Evolutionary conservation across 37 sponge, comb jelly and placozoan species (phyloP), one percentile per base, ranked within the genome.

Genomic region (Beroe forskalii): DNA sequence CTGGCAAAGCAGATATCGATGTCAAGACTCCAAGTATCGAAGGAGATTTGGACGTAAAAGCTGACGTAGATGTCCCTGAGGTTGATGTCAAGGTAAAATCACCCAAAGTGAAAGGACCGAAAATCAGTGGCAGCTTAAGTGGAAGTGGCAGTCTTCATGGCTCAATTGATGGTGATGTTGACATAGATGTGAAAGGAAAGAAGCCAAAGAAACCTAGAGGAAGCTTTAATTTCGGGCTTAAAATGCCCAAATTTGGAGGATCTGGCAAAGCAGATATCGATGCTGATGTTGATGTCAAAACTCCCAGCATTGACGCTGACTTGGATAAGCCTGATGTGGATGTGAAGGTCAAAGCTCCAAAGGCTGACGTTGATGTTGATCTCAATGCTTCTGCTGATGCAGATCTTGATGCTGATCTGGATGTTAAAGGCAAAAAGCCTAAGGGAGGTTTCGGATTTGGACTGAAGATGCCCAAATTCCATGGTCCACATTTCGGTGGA

Each of bases 371-470:
- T n/a, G 86, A 80, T 44, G 55, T 80, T 40, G 55, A 80, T 43
- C n/a, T 80, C 1, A 48, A 41, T 80, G 19, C 14, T 0, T 6
- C 1, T 1, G 40, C 37, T 38, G 3, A 8, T 48, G 86, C 35
- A 1, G 40, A 80, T 23, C 27, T 12, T 23, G 86, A 80, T 44
- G 27, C 42, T 40, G 55, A 80, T 43, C 17, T 80, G 3, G 86
- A 41, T 80, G 37, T 33, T 2, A 35, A 69, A 36, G 72, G 72
- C 72, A 69, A 69, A 36, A 48, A 48, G 55, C 55, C 66, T n/a
- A 64, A 64, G 55, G 72, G 72, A 36, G 72, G 72, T 20, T 69
- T 69, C 32, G 72, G 72, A 6, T 35, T 69, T 35, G 72, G 72
- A 80, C 31, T 64, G 20, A 64, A 64, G 66, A 64, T 64, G 66